phyloP scores from a whole-genome alignment of 2,888 invertebrate genomes.

The Erebia epiphron region DNA sequence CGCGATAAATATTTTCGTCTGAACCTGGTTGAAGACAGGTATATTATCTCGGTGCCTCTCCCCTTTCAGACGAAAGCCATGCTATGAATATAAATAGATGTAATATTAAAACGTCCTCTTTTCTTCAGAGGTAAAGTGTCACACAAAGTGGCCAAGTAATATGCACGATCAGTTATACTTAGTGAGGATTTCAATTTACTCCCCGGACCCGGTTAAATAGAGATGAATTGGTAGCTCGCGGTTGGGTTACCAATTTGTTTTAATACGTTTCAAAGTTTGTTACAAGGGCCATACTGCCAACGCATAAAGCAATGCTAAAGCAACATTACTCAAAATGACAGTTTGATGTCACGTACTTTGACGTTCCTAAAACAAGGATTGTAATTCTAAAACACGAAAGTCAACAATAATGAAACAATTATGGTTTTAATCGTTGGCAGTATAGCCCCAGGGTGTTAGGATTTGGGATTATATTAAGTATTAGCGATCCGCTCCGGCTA shows the following conservation, averaged over 20 bases:
- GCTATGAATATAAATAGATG: slow-evolving; percentile 79
- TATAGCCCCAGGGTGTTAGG: too few relatives aligned
- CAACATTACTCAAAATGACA: too few relatives aligned
- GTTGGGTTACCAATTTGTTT: slow-evolving; percentile 29
- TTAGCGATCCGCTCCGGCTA: too few relatives aligned
- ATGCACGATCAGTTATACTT: slow-evolving; percentile 80
- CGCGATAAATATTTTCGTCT: too few relatives aligned
- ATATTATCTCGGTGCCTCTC: slow-evolving; percentile 46
- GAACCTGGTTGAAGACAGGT: too few relatives aligned
- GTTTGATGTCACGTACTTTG: too few relatives aligned
- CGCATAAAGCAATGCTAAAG: too few relatives aligned
- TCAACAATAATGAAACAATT: too few relatives aligned
- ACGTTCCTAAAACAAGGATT: too few relatives aligned
- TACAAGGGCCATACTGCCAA: neutral
- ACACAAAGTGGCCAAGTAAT: slow-evolving; percentile 72
- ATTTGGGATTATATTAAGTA: too few relatives aligned
- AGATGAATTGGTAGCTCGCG: slow-evolving; percentile 65
- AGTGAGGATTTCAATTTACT: slow-evolving; percentile 80
- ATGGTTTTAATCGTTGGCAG: too few relatives aligned
- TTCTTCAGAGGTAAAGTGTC: slow-evolving; percentile 71
- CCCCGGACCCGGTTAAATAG: slow-evolving; percentile 67
- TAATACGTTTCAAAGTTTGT: neutral
- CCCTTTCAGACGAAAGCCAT: slow-evolving; percentile 62
- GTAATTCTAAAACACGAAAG: too few relatives aligned
- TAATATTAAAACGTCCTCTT: slow-evolving; percentile 78